Evolutionary conservation across 1,140 invertebrate genomes (phyloP), one percentile per base, ranked within the genome.

Genomic region (Zelostemma sp.): DNA sequence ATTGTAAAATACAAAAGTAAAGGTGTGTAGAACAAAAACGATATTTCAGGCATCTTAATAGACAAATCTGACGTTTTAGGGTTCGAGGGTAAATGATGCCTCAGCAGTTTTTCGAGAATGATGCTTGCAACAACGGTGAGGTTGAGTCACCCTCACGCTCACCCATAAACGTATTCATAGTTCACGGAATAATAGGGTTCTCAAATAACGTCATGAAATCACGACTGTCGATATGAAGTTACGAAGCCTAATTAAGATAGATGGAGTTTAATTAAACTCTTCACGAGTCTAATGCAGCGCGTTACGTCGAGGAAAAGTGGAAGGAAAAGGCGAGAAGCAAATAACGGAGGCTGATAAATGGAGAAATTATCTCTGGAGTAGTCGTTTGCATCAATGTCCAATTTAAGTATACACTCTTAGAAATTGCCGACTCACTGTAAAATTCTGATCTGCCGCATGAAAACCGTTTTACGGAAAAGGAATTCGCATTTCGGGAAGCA

Each of bases 211-310:
- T 71, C 68, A 68, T 60, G 77, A 59, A 79, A 80, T 76, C 75
- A 79, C 72, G 67, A 76, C 68, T 77, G 71, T 80, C 77, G 72
- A 80, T 80, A 80, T 76, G 75, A 75, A 79, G 62, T 59, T 64
- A 73, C 40, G 72, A 38, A 58, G 56, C 21, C 70, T 81, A 80
- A 82, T 82, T 80, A 81, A 81, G 80, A 82, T 82, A 76, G 79
- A 82, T 81, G 79, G 75, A 70, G 64, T 80, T 82, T 82, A 80
- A 82, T 82, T 78, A 82, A 82, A 79, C 71, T 74, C 68, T 71
- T 48, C 62, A 66, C 65, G 72, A 73, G 78, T 72, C 70, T 45
- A 71, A 15, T 58, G 33, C 51, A 35, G 11, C 58, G 11, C 58
- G 56, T 43, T 43, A 14, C 8, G 16, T 14, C 16, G 40, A 16